phyloP scores from a whole-genome alignment of 2,113 vertebrate species.

The Condylura cristata region DNA sequence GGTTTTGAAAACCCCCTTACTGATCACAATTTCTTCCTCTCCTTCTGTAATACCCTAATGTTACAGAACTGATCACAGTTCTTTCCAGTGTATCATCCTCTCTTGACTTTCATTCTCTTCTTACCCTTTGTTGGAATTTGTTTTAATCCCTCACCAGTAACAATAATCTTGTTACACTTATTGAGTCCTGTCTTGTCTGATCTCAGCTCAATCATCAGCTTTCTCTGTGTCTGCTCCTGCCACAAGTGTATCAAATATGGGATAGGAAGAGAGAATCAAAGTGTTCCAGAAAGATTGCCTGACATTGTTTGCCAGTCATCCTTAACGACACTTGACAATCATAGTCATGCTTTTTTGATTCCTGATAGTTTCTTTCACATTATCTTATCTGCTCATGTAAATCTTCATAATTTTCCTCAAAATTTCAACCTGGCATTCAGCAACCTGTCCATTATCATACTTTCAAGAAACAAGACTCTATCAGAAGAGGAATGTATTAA shows the following conservation, averaged over 20 bases:
- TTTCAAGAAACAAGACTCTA: not conserved
- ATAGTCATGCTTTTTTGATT: not conserved
- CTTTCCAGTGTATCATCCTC: not conserved
- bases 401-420: not conserved
- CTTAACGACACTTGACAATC: not conserved
- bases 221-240: not conserved
- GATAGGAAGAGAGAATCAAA: too few species aligned
- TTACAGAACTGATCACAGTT: not conserved
- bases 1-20: not conserved
- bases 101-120: not conserved
- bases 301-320: not conserved
- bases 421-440: not conserved
- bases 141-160: not conserved
- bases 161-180: not conserved
- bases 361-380: not conserved
- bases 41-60: not conserved
- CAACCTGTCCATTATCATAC: not conserved
- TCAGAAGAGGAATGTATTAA: not conserved
- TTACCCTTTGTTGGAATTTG: not conserved
- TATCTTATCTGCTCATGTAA: not conserved
- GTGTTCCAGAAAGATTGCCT: not conserved
- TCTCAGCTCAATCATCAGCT: not conserved
- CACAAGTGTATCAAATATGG: not conserved
- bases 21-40: not conserved
- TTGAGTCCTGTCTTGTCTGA: not conserved